These are phyloP conservation scores for Chelonoidis abingdonii DNA, from an alignment of 2,113 vertebrate genomes.

Conservation along the genomic window DNA sequence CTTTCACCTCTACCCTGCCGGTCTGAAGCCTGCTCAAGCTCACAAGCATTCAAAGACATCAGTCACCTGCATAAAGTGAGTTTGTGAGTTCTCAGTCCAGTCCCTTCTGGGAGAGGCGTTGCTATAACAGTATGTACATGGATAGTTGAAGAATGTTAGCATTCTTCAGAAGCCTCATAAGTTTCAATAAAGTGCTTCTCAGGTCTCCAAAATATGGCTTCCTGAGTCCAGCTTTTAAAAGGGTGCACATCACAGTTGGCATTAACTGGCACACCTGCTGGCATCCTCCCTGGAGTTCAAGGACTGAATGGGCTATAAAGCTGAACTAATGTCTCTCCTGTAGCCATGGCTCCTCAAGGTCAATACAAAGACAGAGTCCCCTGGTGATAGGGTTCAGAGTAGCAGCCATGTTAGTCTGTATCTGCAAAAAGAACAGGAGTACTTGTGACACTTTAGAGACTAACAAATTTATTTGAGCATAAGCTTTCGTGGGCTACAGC, in stretches of 20 bases:
- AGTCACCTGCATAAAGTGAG: fast-evolving
- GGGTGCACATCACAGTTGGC: background rate
- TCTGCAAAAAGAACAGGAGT: no score
- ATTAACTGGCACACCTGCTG: background rate
- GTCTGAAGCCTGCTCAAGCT: background rate
- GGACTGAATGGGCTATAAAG: background rate
- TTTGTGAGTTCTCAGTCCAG: background rate
- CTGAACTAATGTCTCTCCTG: background rate
- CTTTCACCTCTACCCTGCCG: background rate
- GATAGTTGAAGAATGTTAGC: background rate
- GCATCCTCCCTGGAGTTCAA: background rate
- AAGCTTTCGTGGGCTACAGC: no score
- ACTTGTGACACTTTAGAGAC: no score
- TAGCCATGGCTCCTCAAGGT: background rate
- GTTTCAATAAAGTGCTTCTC: background rate
- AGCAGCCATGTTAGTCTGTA: no score
- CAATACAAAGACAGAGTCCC: background rate
- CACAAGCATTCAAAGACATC: background rate
- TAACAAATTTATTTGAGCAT: no score
- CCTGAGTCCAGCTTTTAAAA: background rate
- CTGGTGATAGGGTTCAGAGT: background rate
- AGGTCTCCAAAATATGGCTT: background rate
- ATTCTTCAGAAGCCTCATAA: fast-evolving
- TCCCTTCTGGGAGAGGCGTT: fast-evolving
- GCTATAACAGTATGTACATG: fast-evolving